Evolutionary conservation across 2,113 vertebrate species (phyloP).

Genomic region (Chlamydotis undulata): DNA sequence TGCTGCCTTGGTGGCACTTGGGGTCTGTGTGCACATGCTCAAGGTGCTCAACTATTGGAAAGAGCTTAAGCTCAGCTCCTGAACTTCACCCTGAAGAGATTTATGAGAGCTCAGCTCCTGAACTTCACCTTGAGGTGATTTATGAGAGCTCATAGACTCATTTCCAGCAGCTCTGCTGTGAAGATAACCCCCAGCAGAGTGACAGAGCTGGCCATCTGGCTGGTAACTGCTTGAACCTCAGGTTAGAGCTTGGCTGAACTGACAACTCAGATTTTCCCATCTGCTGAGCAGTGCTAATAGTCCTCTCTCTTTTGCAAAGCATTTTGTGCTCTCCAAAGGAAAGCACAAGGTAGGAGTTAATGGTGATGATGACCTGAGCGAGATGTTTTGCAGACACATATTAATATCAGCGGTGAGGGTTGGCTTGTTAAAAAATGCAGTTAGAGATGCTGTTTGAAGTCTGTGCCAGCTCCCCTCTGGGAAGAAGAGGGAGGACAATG

Average conservation of each 20-base stretch:
- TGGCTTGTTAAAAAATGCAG: background rate
- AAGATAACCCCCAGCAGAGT: background rate
- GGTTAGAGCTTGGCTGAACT: background rate
- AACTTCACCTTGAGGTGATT: background rate
- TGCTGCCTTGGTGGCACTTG: background rate
- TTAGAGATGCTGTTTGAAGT: background rate
- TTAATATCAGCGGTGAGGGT: background rate
- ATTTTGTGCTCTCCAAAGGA: background rate
- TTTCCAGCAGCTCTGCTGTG: background rate
- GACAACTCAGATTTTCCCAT: background rate
- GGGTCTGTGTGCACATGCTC: accelerated
- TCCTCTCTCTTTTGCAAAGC: background rate
- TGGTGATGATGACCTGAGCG: background rate
- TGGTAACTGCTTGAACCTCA: background rate
- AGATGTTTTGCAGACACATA: background rate
- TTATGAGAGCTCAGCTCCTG: background rate
- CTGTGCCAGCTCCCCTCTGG: background rate
- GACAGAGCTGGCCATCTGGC: background rate
- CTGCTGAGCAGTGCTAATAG: background rate
- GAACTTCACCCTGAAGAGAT: background rate
- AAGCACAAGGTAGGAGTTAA: background rate
- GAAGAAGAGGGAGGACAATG: background rate
- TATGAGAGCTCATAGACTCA: background rate
- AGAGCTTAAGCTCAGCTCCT: background rate
- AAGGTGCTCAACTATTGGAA: background rate